Base-by-base conservation (phyloP, 2,797 vertebrate genomes). In the Gephyroberyx darwinii region DNA sequence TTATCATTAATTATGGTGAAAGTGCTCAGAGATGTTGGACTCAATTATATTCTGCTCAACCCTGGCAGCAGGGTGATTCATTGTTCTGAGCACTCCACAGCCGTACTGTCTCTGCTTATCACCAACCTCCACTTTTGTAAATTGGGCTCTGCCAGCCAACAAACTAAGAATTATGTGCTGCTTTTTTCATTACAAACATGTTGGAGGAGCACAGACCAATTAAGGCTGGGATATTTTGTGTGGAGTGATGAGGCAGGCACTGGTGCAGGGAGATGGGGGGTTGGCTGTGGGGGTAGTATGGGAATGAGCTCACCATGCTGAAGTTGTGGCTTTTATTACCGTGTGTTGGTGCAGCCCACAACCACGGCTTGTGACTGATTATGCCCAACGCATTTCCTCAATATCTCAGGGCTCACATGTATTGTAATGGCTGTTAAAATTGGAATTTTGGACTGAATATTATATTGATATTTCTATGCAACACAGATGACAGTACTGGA, bases 1-100 rank as follows among this genome's bases (percentile, higher is more conserved):
- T 99, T 99, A 99, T 99, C 98, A 99, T 99, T 99, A 99, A 99
- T 99, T 99, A 99, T 97, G 97, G 96, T 98, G 97, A 98, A 99
- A 98, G 96, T 99, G 97, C 96, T 98, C 96, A 93, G 97, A 98
- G 97, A 99, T 99, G 98, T 98, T 99, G 97, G 97, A 98, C 98
- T 99, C 98, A 99, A 99, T 99, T 99, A 99, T 98, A 97, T 97
- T 97, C 95, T 95, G 96, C 98, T 98, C 97, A 98, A 96, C 96
- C 95, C 96, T 98, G 98, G 97, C 97, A 98, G 92, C 91, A 68
- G 93, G 90, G 96, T 99, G 98, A 99, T 99, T 98, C 98, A 99
- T 99, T 96, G 97, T 96, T 92, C 95, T 93, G 94, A 93, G 96
- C 93, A 94, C 93, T 94, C 87, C 95, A 95, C 95, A 95, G 96